These are phyloP conservation scores for Oriolus oriolus DNA, from an alignment of 2,113 vertebrate species.

Conservation along the genomic window DNA sequence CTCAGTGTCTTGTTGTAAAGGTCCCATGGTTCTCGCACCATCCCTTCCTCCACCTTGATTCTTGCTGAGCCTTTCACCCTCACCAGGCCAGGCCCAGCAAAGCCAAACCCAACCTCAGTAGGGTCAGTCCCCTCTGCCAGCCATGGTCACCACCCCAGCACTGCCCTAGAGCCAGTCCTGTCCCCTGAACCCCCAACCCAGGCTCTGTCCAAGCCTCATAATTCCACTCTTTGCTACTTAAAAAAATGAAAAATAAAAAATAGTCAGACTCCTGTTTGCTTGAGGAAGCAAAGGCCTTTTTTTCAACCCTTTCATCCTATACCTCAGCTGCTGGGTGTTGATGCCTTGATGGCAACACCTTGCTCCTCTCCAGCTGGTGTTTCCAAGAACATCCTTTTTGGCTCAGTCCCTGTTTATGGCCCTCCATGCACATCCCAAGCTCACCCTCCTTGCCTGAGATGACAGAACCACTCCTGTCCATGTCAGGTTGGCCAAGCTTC, in stretches of 20 bases:
- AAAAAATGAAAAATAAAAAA: background rate
- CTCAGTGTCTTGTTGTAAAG: background rate
- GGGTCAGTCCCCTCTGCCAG: background rate
- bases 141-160: background rate
- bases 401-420: background rate
- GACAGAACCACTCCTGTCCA: background rate
- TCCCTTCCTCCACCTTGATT: rapidly evolving
- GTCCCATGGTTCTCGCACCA: background rate
- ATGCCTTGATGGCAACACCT: background rate
- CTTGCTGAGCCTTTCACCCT: background rate
- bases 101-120: background rate
- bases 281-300: background rate
- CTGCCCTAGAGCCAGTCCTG: background rate
- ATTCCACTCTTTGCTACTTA: background rate
- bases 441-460: background rate
- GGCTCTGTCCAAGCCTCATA: background rate
- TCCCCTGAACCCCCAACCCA: background rate
- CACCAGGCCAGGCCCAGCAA: background rate
- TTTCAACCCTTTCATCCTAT: background rate
- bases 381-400: background rate
- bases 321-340: background rate
- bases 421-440: background rate
- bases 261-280: background rate
- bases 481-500: background rate
- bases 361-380: background rate